A percentile compares a stretch with the other conserved stretches of the same genome.
Evolutionary conservation across 2,113 vertebrate species (phyloP).

Genomic region (Heliornis fulica): DNA sequence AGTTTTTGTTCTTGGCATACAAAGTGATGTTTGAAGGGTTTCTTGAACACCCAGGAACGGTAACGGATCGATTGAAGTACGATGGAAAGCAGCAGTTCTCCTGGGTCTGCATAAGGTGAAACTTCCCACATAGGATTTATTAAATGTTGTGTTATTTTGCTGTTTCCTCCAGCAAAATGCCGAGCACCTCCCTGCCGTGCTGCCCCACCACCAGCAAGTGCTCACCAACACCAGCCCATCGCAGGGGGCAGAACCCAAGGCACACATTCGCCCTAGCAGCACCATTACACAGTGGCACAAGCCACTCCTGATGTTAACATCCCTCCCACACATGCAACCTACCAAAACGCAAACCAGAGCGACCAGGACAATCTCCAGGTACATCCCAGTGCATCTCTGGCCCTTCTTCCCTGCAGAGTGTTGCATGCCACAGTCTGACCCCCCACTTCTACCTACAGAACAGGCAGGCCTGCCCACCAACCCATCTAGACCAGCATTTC

Average conservation of each 20-base stretch:
- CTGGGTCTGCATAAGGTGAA: neutral
- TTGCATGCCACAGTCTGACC: rapidly evolving
- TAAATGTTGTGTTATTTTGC: rapidly evolving
- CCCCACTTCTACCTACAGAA: rapidly evolving
- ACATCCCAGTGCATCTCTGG: rapidly evolving
- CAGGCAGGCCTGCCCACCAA: neutral
- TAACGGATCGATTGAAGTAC: neutral
- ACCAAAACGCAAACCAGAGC: rapidly evolving
- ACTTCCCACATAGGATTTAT: neutral
- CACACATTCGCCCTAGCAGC: neutral
- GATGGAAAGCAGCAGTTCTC: neutral
- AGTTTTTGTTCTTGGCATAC: neutral
- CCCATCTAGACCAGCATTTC: rapidly evolving
- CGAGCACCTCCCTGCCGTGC: rapidly evolving
- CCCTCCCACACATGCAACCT: rapidly evolving
- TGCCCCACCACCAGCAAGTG: neutral
- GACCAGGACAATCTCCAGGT: rapidly evolving
- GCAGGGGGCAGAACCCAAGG: neutral
- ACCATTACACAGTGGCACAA: neutral
- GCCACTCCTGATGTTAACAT: neutral
- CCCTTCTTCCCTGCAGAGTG: neutral
- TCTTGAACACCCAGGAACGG: neutral
- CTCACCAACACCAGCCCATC: neutral
- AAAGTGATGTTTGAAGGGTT: neutral
- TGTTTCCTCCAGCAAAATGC: rapidly evolving